Conservation (phyloP, 1,140 invertebrate genomes). For the Tigriopus japonicus region DNA sequence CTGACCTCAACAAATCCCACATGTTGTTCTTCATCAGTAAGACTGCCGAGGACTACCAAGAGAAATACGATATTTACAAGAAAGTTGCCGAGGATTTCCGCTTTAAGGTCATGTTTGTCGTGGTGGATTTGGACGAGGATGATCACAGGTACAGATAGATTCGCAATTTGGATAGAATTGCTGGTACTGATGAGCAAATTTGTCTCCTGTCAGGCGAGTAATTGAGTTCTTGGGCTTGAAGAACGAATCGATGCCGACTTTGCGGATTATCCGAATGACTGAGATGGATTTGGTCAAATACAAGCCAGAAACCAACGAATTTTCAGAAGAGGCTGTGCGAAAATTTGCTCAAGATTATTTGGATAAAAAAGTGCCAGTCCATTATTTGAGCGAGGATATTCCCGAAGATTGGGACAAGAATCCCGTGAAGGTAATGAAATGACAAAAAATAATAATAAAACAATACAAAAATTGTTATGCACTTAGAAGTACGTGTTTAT, state of each 20-base stretch:
- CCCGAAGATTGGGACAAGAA: conserved; percentile 39
- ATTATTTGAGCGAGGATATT: conserved; percentile 37
- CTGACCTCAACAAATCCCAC: conserved; percentile 82
- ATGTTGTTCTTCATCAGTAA: conserved; percentile 86
- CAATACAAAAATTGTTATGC: no score
- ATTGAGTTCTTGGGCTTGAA: conserved; percentile 40
- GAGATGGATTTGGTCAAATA: conserved; percentile 40
- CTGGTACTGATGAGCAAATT: no score
- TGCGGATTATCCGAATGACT: conserved; percentile 36
- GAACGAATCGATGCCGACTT: conserved; percentile 31
- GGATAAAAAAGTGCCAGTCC: conserved; percentile 31
- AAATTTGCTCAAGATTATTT: conserved; percentile 33
- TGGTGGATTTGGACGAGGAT: conserved; percentile 34
- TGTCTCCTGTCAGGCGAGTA: conserved; percentile 24
- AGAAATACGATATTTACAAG: conserved; percentile 48
- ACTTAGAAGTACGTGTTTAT: no score
- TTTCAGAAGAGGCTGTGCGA: conserved; percentile 27
- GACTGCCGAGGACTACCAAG: conserved; percentile 57
- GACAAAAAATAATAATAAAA: no score
- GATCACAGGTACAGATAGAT: conserved; percentile 28
- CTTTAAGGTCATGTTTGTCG: conserved; percentile 47
- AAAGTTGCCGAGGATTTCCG: conserved; percentile 69
- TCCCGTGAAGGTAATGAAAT: conserved; percentile 34
- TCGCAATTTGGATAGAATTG: no score
- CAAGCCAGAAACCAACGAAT: conserved; percentile 31